Percentiles rank a stretch among this genome's conserved stretches.
Evolutionary conservation across 2,888 invertebrate genomes (phyloP).

Genomic region (Dysmachus trigonus): DNA sequence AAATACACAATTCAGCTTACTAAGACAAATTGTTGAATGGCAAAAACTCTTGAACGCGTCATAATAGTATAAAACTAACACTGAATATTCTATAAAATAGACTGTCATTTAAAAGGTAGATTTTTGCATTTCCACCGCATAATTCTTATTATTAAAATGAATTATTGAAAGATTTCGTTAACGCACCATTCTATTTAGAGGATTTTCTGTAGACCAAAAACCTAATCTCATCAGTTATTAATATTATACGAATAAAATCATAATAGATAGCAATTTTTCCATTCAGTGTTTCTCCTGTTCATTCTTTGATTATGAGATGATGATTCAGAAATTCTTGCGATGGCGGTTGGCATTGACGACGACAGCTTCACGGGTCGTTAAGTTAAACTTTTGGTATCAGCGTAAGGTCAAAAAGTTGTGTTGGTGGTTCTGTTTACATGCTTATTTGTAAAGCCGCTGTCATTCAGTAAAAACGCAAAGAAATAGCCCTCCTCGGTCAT

Average conservation of each 20-base stretch:
- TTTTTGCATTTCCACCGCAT: too few relatives aligned
- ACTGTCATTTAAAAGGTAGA: too few relatives aligned
- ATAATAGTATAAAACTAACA: too few relatives aligned
- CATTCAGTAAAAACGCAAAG: not conserved
- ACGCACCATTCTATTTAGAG: too few relatives aligned
- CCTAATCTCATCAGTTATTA: not conserved
- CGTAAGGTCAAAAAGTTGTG: not conserved
- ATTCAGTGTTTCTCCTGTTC: not conserved
- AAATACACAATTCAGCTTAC: too few relatives aligned
- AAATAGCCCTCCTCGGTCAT: not conserved
- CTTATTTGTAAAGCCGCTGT: not conserved
- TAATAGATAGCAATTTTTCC: not conserved
- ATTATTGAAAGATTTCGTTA: too few relatives aligned
- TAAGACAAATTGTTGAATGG: too few relatives aligned
- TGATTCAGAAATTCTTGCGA: conserved; percentile 33
- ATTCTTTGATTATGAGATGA: not conserved
- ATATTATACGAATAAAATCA: not conserved
- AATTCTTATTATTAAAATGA: too few relatives aligned
- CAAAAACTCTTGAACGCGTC: too few relatives aligned
- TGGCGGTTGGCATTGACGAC: conserved; percentile 26
- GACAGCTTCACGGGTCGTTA: not conserved
- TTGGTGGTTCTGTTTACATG: conserved; percentile 12
- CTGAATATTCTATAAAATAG: too few relatives aligned
- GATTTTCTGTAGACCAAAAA: not conserved
- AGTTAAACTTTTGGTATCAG: not conserved